phyloP scores from a whole-genome alignment of 2,797 vertebrate species.

The Nannoperca obscura region DNA sequence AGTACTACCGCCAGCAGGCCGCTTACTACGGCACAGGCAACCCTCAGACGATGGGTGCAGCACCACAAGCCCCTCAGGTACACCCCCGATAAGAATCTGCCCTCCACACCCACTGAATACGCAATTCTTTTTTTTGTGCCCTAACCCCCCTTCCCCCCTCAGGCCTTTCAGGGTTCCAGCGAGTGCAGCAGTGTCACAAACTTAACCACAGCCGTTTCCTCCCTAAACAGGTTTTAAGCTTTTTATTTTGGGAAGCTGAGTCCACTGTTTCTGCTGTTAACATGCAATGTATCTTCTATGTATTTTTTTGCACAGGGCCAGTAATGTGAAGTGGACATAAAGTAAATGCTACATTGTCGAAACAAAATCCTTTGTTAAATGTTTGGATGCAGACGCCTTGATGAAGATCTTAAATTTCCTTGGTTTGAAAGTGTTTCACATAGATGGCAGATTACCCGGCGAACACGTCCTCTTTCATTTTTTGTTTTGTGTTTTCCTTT shows the following conservation, averaged over 20 bases:
- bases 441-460: conserved; percentile 91
- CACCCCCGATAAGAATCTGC: conserved; percentile 62
- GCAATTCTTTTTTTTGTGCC: conserved; percentile 27
- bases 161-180: conserved; percentile 87
- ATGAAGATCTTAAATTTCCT: conserved; percentile 99
- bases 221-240: conserved; percentile 85
- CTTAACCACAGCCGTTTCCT: conserved; percentile 76
- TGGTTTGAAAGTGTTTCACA: conserved; percentile 96
- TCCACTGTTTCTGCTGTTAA: conserved; percentile 96
- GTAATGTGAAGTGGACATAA: conserved; percentile 99
- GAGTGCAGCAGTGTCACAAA: conserved; percentile 81
- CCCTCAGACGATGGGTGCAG: conserved; percentile 95
- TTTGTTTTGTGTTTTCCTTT: conserved; percentile 74
- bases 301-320: conserved; percentile 99
- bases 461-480: conserved; percentile 77
- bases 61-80: conserved; percentile 93
- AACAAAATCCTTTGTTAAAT: conserved; percentile 99
- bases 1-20: conserved; percentile 98
- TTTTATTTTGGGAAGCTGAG: conserved; percentile 88
- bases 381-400: conserved; percentile 99
- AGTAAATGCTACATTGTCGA: conserved; percentile 99
- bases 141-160: conserved; percentile 64
- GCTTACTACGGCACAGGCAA: conserved; percentile 97
- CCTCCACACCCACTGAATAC: conserved; percentile 79
- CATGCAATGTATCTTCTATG: conserved; percentile 99